A percentile compares a stretch with the other conserved stretches of the same genome.
phyloP scores from a whole-genome alignment of 2,888 invertebrate genomes.

The Calliscelio sp. region DNA sequence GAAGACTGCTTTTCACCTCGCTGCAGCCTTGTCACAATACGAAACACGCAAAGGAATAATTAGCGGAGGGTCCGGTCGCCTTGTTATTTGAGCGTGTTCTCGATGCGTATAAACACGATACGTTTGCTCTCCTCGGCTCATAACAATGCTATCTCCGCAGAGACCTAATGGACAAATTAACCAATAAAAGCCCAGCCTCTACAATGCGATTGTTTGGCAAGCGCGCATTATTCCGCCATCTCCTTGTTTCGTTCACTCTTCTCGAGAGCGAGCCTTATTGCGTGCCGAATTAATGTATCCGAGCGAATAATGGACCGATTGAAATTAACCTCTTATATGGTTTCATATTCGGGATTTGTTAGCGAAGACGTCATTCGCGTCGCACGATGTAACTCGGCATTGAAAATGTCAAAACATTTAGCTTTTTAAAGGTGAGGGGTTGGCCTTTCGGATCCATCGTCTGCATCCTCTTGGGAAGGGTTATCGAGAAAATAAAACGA shows the following conservation, averaged over 20 bases:
- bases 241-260: slow-evolving; percentile 54
- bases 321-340: slow-evolving; percentile 36
- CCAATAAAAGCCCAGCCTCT: slow-evolving; percentile 47
- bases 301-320: slow-evolving; percentile 30
- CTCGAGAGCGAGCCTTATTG: slow-evolving; percentile 41
- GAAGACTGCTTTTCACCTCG: slow-evolving; percentile 19
- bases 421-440: slow-evolving; percentile 55
- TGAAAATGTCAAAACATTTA: slow-evolving; percentile 62
- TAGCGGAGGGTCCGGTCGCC: slow-evolving; percentile 5
- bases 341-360: background rate
- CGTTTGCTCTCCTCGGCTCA: background rate
- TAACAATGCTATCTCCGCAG: slow-evolving; percentile 33
- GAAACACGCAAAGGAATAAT: slow-evolving; percentile 31
- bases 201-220: slow-evolving; percentile 47
- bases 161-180: slow-evolving; percentile 58
- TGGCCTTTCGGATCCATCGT: slow-evolving; percentile 47
- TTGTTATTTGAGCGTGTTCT: slow-evolving; percentile 10
- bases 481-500: slow-evolving; percentile 35
- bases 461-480: slow-evolving; percentile 19
- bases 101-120: slow-evolving; percentile 30
- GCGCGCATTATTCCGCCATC: slow-evolving; percentile 42
- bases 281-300: slow-evolving; percentile 49
- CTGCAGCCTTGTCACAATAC: slow-evolving; percentile 28
- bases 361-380: slow-evolving; percentile 16
- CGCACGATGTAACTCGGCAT: slow-evolving; percentile 22